Evolutionary conservation across 2,797 vertebrate species (phyloP), one percentile per base, ranked within the genome.

Genomic region (Hipposideros larvatus): DNA sequence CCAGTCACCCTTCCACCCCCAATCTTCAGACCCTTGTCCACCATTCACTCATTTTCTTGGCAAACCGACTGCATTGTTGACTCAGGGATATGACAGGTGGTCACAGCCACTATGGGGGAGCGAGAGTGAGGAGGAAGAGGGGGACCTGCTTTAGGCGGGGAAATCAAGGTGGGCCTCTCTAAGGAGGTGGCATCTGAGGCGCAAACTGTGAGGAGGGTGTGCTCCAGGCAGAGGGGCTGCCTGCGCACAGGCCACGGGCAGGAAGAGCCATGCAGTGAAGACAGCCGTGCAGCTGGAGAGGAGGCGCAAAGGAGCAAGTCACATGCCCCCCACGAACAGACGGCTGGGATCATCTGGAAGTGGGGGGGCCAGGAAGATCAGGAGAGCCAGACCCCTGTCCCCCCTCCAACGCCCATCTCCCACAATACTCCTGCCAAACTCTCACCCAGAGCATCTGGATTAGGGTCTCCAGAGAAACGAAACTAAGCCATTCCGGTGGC

Each of bases 1-100:
- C 46, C 14, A 14, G 28, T 46, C 53, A 13, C 22, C 57, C 59
- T 68, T 18, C 37, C 11, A 11, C 8, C 19, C 6, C 34, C 48
- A 19, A 13, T 21, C 41, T n/a, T 7, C 9, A 1, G 19, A 7
- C 51, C 66, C 48, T 31, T 3, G 24, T 18, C 46, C 18, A 0
- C 57, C 21, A 0, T 0, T 26, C 34, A 24, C 18, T 22, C 48
- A 34, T 31, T 78, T 2, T 1, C 34, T 11, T 1, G 0, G 51
- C 77, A 41, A 18, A 13, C 18, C 82, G 1, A 28, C 34, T 8
- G 2, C 15, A 2, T 1, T 4, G 57, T 9, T 0, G 4, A 43
- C 34, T 14, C 9, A 0, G 26, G 61, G 68, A 0, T 0, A 10
- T 0, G 31, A 10, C 34, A 53, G 13, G 37, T 0, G 1, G 2